A percentile compares a stretch with the other conserved stretches of the same genome.
Conservation (phyloP, 1,140 invertebrate species). For the Caligus rogercresseyi region DNA sequence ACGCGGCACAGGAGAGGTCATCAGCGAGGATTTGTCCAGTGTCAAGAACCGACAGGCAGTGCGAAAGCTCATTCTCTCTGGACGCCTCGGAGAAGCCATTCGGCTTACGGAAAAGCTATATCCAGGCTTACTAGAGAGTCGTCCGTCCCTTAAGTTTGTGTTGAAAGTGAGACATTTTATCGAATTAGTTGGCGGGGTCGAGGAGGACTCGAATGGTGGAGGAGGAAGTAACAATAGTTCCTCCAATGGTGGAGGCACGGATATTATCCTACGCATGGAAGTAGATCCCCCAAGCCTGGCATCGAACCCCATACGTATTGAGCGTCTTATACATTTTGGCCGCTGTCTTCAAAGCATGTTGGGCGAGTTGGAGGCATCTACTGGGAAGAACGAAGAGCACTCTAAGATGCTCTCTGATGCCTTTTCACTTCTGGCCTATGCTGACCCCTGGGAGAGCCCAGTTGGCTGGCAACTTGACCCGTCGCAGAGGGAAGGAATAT, state of each 20-base stretch:
- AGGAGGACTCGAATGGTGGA: slow-evolving; percentile 44
- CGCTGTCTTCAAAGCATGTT: slow-evolving; percentile 10
- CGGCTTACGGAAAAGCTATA: slow-evolving; percentile 67
- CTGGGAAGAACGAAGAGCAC: background rate
- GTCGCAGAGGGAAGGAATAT: slow-evolving; percentile 75
- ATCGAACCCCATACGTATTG: background rate
- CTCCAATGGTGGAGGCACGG: background rate
- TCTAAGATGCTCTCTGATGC: slow-evolving; percentile 52
- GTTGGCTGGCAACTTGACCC: slow-evolving; percentile 86
- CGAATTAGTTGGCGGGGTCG: slow-evolving; percentile 46
- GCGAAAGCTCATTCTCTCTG: slow-evolving; percentile 71
- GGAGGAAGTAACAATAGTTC: background rate
- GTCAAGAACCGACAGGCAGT: slow-evolving; percentile 95
- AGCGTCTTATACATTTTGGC: slow-evolving; percentile 6
- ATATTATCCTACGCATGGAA: background rate
- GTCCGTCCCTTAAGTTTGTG: slow-evolving; percentile 77
- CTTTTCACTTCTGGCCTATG: slow-evolving; percentile 91
- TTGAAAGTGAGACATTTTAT: slow-evolving; percentile 73
- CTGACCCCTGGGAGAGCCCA: slow-evolving; percentile 90
- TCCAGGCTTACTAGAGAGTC: slow-evolving; percentile 69
- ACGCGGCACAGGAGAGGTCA: slow-evolving; percentile 65
- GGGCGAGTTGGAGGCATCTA: background rate
- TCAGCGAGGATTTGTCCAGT: slow-evolving; percentile 78
- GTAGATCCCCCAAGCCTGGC: background rate
- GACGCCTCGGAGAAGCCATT: slow-evolving; percentile 85